These are phyloP conservation scores for Puma concolor DNA, from an alignment of 2,113 vertebrate genomes.

Conservation along the genomic window DNA sequence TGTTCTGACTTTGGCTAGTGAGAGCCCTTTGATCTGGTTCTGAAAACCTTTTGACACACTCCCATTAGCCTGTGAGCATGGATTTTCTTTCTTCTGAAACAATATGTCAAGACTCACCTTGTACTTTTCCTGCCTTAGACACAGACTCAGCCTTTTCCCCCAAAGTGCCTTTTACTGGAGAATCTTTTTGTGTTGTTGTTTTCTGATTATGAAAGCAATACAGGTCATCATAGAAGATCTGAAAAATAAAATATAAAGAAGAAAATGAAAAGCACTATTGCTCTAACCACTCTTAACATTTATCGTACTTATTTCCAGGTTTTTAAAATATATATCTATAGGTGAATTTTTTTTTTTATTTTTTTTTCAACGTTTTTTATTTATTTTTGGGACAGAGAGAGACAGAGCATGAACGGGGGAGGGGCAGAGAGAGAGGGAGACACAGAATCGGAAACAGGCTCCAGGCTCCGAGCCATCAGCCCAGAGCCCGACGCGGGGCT, in stretches of 20 bases:
- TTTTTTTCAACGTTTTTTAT: too few species aligned
- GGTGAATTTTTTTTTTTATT: not conserved
- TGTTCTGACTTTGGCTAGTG: not conserved
- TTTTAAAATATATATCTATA: not conserved
- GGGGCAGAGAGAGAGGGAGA: too few species aligned
- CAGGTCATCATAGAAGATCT: not conserved
- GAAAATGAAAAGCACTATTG: not conserved
- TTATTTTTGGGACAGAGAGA: too few species aligned
- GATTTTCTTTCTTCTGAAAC: not conserved
- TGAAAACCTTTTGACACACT: not conserved
- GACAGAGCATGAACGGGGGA: too few species aligned
- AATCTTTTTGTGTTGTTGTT: not conserved
- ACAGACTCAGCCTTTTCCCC: not conserved
- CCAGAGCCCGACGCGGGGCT: too few species aligned
- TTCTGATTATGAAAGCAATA: conserved; percentile 3
- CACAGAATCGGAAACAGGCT: too few species aligned
- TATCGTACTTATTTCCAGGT: not conserved
- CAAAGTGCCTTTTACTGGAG: not conserved
- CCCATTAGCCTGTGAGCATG: not conserved
- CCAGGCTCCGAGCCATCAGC: too few species aligned
- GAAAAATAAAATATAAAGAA: not conserved
- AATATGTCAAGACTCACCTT: conserved; percentile 2
- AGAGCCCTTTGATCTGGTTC: not conserved
- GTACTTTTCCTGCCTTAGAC: not conserved
- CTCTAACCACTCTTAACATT: not conserved